phyloP scores from a whole-genome alignment of 2,888 invertebrate species.

The Gerris lacustris region DNA sequence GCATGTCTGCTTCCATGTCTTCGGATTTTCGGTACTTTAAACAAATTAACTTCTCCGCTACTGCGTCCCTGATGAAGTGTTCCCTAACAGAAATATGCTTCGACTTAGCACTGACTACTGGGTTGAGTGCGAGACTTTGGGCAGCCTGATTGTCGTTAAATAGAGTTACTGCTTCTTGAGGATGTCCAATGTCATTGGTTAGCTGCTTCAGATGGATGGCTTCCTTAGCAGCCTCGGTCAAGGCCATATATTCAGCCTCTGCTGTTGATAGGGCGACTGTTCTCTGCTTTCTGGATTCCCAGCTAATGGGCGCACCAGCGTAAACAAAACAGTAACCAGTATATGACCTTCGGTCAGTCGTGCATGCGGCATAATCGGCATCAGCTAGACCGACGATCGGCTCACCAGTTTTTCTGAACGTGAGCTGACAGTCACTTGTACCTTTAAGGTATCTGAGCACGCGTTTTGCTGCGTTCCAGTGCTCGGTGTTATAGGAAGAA shows the following conservation, averaged over 20 bases:
- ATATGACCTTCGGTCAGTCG: conserved; percentile 12
- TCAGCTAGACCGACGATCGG: conserved; percentile 12
- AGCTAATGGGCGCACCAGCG: conserved; percentile 14
- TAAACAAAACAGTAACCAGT: conserved; percentile 19
- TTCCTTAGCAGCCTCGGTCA: too few species aligned
- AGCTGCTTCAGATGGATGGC: conserved; percentile 8
- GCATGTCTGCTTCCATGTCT: too few species aligned
- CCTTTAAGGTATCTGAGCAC: conserved; percentile 21
- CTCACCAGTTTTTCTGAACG: conserved; percentile 15
- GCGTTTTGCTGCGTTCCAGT: conserved; percentile 21
- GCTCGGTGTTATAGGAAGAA: conserved; percentile 11
- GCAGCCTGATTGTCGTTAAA: conserved; percentile 16
- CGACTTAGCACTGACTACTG: background rate
- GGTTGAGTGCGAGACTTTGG: conserved; percentile 7
- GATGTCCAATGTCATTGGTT: background rate
- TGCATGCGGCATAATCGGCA: conserved; percentile 17
- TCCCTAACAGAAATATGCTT: conserved; percentile 2
- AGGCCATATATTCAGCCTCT: too few species aligned
- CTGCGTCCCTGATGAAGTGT: background rate
- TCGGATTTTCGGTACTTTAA: too few species aligned
- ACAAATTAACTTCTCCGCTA: background rate
- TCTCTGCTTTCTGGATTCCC: conserved; percentile 18
- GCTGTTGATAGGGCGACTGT: too few species aligned
- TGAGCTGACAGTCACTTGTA: conserved; percentile 12
- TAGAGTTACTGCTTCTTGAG: conserved; percentile 10